Conservation (phyloP, 2,888 invertebrate species). For the Caradrina clavipalpis region DNA sequence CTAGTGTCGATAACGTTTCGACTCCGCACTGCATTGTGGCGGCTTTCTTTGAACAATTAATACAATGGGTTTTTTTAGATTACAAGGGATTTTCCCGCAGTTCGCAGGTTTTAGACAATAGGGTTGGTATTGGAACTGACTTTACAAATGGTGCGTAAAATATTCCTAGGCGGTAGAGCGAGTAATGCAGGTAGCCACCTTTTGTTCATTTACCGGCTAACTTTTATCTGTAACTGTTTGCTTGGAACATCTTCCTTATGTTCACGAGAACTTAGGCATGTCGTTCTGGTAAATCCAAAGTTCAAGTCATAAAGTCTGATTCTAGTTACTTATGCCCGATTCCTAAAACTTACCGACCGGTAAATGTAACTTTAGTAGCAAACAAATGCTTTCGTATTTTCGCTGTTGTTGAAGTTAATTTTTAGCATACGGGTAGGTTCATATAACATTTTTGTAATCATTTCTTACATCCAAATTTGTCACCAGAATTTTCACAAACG, state of each 20-base stretch:
- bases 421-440: too few species aligned
- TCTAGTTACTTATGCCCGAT: neutral
- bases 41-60: constrained; percentile 73
- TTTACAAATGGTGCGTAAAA: constrained; percentile 65
- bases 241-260: neutral
- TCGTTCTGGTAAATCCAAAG: constrained; percentile 7
- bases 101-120: constrained; percentile 75
- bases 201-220: constrained; percentile 37
- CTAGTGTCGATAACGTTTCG: constrained; percentile 70
- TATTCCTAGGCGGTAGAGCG: constrained; percentile 47
- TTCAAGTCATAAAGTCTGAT: neutral
- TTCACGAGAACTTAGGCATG: neutral
- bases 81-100: constrained; percentile 73
- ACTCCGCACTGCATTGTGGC: constrained; percentile 69
- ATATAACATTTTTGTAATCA: too few species aligned
- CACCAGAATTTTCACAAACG: too few species aligned
- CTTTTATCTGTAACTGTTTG: constrained; percentile 14
- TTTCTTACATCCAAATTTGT: too few species aligned
- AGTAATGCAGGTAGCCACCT: constrained; percentile 71
- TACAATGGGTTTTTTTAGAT: constrained; percentile 72
- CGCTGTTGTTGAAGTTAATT: too few species aligned
- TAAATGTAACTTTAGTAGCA: too few species aligned
- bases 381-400: too few species aligned
- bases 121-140: constrained; percentile 47
- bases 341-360: too few species aligned